Evolutionary conservation across 2,888 invertebrate genomes (phyloP), one percentile per base, ranked within the genome.

Genomic region (Nomada fabriciana): DNA sequence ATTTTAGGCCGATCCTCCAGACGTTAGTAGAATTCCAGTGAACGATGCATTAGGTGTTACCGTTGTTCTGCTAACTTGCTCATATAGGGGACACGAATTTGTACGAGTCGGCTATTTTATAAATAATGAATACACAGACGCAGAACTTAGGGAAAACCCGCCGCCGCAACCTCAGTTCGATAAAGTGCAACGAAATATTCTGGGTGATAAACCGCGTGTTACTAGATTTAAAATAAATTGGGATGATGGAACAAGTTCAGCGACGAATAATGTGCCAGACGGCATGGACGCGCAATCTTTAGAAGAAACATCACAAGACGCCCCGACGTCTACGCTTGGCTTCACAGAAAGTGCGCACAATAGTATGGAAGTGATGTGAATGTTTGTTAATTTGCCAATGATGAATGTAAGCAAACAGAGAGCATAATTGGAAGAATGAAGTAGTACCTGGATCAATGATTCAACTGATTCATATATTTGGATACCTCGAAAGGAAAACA

Each of bases 11-110:
- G 98, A 98, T 89, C 97, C 99, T 15, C 99, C 99, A 70, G 98
- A 99, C 94, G 97, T 98, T 0, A 96, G 96, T 15, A 97, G 98
- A 91, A 99, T 99, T 89, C 99, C 99, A 1, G 97, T 98, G 89
- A 98, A 98, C 86, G 99, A 99, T 94, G 98, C 98, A 52, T 96
- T 99, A n/a, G 99, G 99, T 18, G 99, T 99, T 1, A 99, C 99
- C 0, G 99, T 99, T 1, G 98, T 99, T 0, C 94, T 99, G 20
- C 94, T 99, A 67, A 99, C 99, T 2, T 99, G 99, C 94, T 98
- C 98, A 0, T 99, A 99, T 92, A 95, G 97, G 87, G 93, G 93
- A 47, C 98, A 97, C 93, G 99, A 99, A 94, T 99, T 99, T 94
- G 98, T 99, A 2, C 95, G 99, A 80, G 98, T 99, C 2, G 99